These are phyloP conservation scores for Rhinella marina DNA, from an alignment of 2,797 vertebrate species.

Conservation along the genomic window DNA sequence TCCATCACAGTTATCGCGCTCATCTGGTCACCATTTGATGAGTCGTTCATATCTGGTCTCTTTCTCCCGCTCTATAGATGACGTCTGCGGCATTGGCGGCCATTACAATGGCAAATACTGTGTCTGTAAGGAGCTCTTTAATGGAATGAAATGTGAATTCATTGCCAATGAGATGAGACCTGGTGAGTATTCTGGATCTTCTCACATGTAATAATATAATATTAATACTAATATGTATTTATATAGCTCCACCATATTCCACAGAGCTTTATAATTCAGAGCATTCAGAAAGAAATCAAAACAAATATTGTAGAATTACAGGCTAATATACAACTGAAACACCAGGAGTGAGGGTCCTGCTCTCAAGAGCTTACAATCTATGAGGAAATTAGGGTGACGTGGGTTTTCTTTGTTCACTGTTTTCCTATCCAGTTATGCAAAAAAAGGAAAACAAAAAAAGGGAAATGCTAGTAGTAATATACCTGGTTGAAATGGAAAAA, in stretches of 20 bases:
- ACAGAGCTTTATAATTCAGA: too few relatives aligned
- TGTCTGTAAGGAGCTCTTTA: slow-evolving; percentile 2
- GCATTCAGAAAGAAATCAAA: too few relatives aligned
- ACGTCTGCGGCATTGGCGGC: slow-evolving; percentile 8
- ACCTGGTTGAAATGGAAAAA: too few relatives aligned
- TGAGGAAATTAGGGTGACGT: too few relatives aligned
- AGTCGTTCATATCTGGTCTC: not conserved
- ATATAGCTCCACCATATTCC: too few relatives aligned
- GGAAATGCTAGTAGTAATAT: not conserved
- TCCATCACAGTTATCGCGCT: too few relatives aligned
- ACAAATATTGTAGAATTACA: too few relatives aligned
- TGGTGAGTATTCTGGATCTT: not conserved
- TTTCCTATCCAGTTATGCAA: not conserved
- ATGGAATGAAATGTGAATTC: not conserved
- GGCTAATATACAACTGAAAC: too few relatives aligned
- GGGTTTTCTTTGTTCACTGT: not conserved
- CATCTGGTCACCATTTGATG: not conserved
- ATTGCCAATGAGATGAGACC: slow-evolving; percentile 20
- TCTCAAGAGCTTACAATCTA: too few relatives aligned
- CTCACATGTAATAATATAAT: not conserved
- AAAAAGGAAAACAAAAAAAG: not conserved
- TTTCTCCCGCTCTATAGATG: not conserved
- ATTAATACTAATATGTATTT: too few relatives aligned
- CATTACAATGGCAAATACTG: slow-evolving; percentile 18
- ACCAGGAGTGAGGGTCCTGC: too few relatives aligned